Percentiles rank a stretch among this genome's conserved stretches.
phyloP scores from a whole-genome alignment of 2,113 vertebrate genomes.

The Gymnogyps californianus region DNA sequence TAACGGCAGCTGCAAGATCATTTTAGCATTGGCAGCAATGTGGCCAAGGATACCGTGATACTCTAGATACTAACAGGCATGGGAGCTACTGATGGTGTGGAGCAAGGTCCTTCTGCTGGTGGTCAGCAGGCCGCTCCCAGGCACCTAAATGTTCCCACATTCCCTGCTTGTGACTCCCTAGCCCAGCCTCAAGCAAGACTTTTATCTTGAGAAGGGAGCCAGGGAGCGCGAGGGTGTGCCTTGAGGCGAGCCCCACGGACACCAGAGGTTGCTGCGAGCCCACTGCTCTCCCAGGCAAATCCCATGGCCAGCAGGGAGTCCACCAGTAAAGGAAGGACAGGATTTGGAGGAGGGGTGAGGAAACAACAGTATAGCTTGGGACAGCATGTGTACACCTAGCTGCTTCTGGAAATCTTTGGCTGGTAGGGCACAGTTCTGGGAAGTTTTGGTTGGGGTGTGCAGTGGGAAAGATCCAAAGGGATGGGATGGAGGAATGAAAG shows the following conservation, averaged over 20 bases:
- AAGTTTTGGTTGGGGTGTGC: not conserved
- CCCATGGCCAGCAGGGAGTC: not conserved
- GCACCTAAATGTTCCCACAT: not conserved
- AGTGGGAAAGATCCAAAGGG: not conserved
- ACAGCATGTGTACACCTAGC: fast-evolving
- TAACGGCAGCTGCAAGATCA: not conserved
- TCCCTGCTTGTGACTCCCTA: not conserved
- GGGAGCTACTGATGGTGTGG: not conserved
- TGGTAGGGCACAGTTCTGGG: not conserved
- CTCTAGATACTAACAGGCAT: not conserved
- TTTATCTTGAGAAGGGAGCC: not conserved
- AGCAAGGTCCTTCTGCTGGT: not conserved
- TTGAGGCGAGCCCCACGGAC: fast-evolving
- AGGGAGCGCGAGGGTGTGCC: fast-evolving
- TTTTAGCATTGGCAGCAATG: not conserved
- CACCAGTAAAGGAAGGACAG: not conserved
- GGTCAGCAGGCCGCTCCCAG: not conserved
- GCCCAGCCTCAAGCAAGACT: not conserved
- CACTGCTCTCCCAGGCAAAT: not conserved
- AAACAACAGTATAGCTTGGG: not conserved
- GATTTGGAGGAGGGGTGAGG: not conserved
- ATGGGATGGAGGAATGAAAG: not conserved
- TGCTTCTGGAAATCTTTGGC: not conserved
- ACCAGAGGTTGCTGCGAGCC: not conserved
- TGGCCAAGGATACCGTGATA: not conserved